phyloP scores from a whole-genome alignment of 2,797 vertebrate genomes.

The Gephyroberyx darwinii region DNA sequence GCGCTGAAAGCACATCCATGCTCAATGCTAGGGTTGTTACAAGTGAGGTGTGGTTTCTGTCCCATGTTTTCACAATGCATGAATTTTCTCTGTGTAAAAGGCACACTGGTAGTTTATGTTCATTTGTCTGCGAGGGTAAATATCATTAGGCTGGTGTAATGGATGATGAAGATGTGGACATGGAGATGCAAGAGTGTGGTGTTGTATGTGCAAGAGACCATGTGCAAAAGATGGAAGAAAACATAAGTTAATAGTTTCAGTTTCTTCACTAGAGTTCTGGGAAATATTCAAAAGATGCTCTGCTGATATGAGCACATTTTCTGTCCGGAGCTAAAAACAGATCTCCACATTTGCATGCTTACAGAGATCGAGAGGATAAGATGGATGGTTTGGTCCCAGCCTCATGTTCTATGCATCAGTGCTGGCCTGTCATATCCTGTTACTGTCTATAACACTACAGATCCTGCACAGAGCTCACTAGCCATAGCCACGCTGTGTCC shows the following conservation, averaged over 20 bases:
- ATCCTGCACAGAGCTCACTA: constrained; percentile 19
- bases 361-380: constrained; percentile 33
- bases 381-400: constrained; percentile 44
- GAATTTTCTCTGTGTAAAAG: neutral
- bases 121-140: neutral
- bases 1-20: neutral
- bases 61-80: neutral
- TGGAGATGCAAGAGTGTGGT: too few species aligned
- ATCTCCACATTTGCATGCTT: constrained; percentile 42
- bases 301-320: constrained; percentile 35
- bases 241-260: neutral
- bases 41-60: neutral
- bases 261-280: neutral
- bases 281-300: neutral
- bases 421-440: constrained; percentile 32
- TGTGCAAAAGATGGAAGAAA: neutral
- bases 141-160: neutral
- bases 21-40: neutral
- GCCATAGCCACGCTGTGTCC: constrained; percentile 43
- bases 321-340: constrained; percentile 32
- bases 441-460: constrained; percentile 35
- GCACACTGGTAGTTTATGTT: too few species aligned
- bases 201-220: neutral
- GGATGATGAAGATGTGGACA: neutral
- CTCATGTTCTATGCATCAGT: constrained; percentile 37